Conservation (phyloP, 2,113 vertebrate species). For the Phoxinus phoxinus region DNA sequence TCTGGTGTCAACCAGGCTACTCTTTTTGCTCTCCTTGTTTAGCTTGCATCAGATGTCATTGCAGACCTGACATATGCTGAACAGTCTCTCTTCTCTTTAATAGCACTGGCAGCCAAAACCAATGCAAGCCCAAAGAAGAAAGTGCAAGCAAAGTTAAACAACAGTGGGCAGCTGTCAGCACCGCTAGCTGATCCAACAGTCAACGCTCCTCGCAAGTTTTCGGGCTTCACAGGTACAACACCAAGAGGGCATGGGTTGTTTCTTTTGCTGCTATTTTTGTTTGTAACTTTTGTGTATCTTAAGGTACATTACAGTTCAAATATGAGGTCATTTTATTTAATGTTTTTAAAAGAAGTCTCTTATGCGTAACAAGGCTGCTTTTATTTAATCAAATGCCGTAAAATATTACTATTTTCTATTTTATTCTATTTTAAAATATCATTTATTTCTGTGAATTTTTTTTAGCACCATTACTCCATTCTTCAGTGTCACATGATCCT, state of each 20-base stretch:
- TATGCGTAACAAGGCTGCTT: background rate
- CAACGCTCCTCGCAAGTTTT: constrained; percentile 93
- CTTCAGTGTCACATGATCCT: too few relatives aligned
- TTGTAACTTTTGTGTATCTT: background rate
- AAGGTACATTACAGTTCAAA: background rate
- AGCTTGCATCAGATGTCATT: background rate
- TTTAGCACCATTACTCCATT: too few relatives aligned
- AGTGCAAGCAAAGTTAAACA: constrained; percentile 85
- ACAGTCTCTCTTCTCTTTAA: constrained; percentile 29
- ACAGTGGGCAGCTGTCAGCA: constrained; percentile 75
- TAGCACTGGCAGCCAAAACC: constrained; percentile 87
- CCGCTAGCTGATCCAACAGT: constrained; percentile 69
- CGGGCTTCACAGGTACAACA: constrained; percentile 88
- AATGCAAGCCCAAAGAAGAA: constrained; percentile 89
- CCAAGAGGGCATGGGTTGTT: background rate
- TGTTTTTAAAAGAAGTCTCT: background rate
- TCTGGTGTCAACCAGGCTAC: too few relatives aligned
- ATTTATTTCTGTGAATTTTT: background rate
- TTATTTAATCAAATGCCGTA: background rate
- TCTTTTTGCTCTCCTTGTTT: background rate
- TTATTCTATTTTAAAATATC: background rate
- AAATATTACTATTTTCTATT: background rate
- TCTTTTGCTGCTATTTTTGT: background rate
- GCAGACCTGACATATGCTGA: background rate
- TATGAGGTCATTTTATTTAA: background rate